These are phyloP conservation scores for Trichonephila clavipes DNA, from an alignment of 1,140 invertebrate species.

Conservation along the genomic window DNA sequence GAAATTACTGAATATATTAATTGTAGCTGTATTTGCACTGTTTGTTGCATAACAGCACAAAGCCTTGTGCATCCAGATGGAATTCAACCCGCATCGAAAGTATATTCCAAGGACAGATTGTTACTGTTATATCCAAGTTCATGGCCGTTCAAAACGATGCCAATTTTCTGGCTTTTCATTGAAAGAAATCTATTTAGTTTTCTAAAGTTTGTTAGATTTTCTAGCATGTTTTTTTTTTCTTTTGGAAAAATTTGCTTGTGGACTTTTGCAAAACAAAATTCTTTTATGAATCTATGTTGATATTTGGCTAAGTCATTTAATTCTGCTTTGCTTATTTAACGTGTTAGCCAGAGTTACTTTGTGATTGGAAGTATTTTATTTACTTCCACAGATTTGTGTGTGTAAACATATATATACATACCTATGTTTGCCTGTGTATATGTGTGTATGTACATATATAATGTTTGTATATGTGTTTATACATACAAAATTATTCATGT, in stretches of 20 bases:
- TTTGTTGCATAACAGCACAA: constrained; percentile 70
- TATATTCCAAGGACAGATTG: constrained; percentile 60
- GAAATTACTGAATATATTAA: constrained; percentile 52
- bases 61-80: constrained; percentile 41
- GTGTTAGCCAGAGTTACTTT: constrained; percentile 55
- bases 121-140: constrained; percentile 23
- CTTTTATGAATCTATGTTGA: constrained; percentile 50
- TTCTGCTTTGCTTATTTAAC: constrained; percentile 61
- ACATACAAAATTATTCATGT: constrained; percentile 8
- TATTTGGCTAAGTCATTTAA: constrained; percentile 73
- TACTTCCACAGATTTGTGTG: too few relatives aligned
- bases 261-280: constrained; percentile 25
- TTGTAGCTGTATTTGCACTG: constrained; percentile 70
- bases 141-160: not conserved
- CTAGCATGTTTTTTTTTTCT: constrained; percentile 7
- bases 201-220: constrained; percentile 44
- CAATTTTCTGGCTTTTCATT: constrained; percentile 59
- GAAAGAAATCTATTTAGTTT: constrained; percentile 36
- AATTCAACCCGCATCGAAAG: constrained; percentile 11
- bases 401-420: too few relatives aligned
- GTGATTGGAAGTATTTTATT: constrained; percentile 33
- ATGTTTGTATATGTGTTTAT: not conserved
- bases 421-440: too few relatives aligned
- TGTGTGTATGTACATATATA: not conserved
- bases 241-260: constrained; percentile 15